These are phyloP conservation scores for Melanostoma scalare DNA, from an alignment of 2,888 invertebrate genomes.

Conservation along the genomic window DNA sequence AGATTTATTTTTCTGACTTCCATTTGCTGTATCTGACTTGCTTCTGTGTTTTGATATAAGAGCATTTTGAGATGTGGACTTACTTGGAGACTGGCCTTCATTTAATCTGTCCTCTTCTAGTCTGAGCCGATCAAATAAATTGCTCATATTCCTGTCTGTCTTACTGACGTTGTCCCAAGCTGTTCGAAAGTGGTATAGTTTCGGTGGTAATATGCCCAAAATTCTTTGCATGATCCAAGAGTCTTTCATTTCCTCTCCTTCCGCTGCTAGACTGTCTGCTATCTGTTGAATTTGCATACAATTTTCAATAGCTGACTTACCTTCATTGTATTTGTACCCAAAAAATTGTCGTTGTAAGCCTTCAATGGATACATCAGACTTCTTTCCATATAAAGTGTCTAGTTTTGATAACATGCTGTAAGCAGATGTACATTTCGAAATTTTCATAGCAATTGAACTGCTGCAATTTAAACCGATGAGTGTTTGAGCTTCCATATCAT, in stretches of 20 bases:
- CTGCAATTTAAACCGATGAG: background rate
- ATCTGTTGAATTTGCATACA: background rate
- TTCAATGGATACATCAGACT: conserved; percentile 6
- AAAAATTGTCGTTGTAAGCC: conserved; percentile 13
- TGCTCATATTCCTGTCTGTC: too few relatives aligned
- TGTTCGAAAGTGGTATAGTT: too few relatives aligned
- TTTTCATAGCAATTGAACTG: background rate
- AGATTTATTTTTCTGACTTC: too few relatives aligned
- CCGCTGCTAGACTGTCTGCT: background rate
- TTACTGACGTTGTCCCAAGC: too few relatives aligned
- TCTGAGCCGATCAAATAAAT: too few relatives aligned
- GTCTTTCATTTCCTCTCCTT: background rate
- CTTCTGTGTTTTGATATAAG: too few relatives aligned
- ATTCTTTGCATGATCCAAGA: conserved; percentile 1
- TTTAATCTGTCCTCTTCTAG: too few relatives aligned
- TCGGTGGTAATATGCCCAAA: background rate
- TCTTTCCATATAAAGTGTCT: background rate
- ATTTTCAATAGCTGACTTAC: background rate
- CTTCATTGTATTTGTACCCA: background rate
- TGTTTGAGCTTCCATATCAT: background rate
- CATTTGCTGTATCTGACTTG: too few relatives aligned
- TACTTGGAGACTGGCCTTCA: too few relatives aligned
- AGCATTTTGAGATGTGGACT: too few relatives aligned
- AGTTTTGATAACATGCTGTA: conserved; percentile 1
- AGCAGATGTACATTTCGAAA: background rate